Base-by-base conservation (phyloP, 2,888 invertebrate species). In the Elmis aenea region DNA sequence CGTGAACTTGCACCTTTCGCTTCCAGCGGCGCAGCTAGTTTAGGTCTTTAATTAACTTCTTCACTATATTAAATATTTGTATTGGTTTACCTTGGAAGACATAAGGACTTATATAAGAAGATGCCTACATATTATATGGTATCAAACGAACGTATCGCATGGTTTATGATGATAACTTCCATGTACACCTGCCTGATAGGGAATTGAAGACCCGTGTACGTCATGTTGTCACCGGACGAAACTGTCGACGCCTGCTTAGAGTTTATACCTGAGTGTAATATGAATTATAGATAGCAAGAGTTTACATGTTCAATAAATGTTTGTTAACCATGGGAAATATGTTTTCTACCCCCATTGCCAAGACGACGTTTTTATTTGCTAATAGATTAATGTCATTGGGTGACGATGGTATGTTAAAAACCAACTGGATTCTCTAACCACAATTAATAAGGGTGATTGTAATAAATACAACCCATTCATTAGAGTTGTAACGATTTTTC, bases 101-200 rank as follows among this genome's bases (percentile, higher is more conserved):
- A 29, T 18, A 21, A 38, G 31, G 26, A 33, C 33, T 29, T 33
- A 29, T 26, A 27, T 26, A 27, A 29, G 36, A 37, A 33, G 42
- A 43, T 41, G 42, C 38, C 38, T 46, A 46, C 45, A 42, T 42
- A 45, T 42, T 45, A 47, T 40, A 46, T 38, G 43, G 43, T 51
- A 51, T 53, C 51, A 50, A 47, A 41, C 46, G 39, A 42, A 42
- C 46, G 48, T 47, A 51, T 51, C 52, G 41, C 46, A 49, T 46
- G 46, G 46, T 51, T 50, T 48, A 34, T 35, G 38, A 48, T 47
- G 40, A 48, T 44, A 46, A 48, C 36, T 42, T 36, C 39, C 27
- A 11, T 21, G 34, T 42, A 29, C 48, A 48, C 48, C 48, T 48
- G 48, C 43, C 33, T 24, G 30, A 25, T 41, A 22, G 29, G 26